phyloP scores from a whole-genome alignment of 2,888 invertebrate genomes.

The Oxystoma pomonae region DNA sequence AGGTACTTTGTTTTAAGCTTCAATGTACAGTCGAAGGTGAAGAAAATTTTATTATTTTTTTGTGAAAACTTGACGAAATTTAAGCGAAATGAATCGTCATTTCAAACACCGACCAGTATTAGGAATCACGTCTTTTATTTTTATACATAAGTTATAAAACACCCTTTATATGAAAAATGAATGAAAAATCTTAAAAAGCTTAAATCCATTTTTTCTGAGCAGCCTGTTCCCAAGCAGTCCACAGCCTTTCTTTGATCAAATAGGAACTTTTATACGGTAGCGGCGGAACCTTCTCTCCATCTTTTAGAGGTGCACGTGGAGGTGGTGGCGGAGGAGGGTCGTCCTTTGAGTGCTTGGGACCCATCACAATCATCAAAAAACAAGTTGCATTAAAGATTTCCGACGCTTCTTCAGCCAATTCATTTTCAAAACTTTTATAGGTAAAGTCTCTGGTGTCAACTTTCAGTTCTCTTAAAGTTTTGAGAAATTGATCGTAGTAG shows the following conservation, averaged over 20 bases:
- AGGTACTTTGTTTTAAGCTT: too few species aligned
- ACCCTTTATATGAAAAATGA: too few species aligned
- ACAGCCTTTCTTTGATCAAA: neutral
- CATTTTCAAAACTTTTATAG: constrained; percentile 41
- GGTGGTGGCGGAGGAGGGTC: neutral
- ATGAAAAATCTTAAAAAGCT: too few species aligned
- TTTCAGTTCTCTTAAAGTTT: constrained; percentile 38
- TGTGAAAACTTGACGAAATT: too few species aligned
- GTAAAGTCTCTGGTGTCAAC: constrained; percentile 40
- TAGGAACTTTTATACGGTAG: neutral
- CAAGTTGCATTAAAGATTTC: constrained; percentile 45
- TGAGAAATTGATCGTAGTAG: constrained; percentile 49
- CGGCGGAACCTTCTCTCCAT: neutral
- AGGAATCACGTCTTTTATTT: too few species aligned
- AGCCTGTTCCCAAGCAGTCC: neutral
- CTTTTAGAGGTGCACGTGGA: neutral
- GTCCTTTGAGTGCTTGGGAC: constrained; percentile 14
- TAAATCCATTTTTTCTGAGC: neutral
- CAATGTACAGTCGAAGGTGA: too few species aligned
- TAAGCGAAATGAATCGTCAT: too few species aligned
- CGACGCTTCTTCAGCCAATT: constrained; percentile 40
- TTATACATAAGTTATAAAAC: too few species aligned
- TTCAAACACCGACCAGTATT: too few species aligned
- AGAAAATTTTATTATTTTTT: too few species aligned
- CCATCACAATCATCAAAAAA: constrained; percentile 36